phyloP scores from a whole-genome alignment of 1,140 invertebrate genomes.

The Aphaenogaster ashmeadi region DNA sequence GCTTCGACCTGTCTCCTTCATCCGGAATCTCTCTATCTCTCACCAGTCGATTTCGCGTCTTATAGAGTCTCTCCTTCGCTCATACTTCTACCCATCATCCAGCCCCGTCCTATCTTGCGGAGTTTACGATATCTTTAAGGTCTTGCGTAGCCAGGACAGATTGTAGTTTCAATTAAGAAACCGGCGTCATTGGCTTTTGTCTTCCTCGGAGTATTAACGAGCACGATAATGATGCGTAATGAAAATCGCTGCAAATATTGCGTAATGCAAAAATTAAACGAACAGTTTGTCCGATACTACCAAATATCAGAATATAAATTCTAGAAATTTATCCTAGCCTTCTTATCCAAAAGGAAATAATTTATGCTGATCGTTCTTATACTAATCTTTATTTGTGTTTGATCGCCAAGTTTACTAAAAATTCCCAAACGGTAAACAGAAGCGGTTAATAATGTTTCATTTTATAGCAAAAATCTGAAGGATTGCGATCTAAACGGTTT shows the following conservation, averaged over 20 bases:
- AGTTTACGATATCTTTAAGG: conserved; percentile 66
- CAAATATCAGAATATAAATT: not conserved
- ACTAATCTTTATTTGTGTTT: not conserved
- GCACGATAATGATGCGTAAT: conserved; percentile 5
- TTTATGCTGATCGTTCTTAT: not conserved
- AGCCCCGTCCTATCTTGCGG: conserved; percentile 41
- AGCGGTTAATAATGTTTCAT: not conserved
- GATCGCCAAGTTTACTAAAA: not conserved
- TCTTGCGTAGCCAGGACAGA: conserved; percentile 37
- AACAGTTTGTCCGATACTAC: not conserved
- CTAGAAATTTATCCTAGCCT: not conserved
- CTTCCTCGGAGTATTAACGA: not conserved
- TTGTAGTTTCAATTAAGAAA: conserved; percentile 67
- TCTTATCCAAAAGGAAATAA: not conserved
- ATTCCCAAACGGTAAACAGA: not conserved
- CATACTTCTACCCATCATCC: conserved; percentile 53
- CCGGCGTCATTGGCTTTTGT: conserved; percentile 28
- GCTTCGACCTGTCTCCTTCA: conserved; percentile 59
- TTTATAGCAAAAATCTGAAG: not conserved
- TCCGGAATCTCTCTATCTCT: conserved; percentile 31
- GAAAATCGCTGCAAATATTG: conserved; percentile 18
- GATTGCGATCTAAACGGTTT: not conserved
- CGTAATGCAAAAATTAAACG: not conserved
- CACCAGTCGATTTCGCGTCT: conserved; percentile 43
- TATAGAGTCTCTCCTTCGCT: conserved; percentile 32